These are phyloP conservation scores for Spilosoma lubricipeda DNA, from an alignment of 2,888 invertebrate genomes.

Conservation along the genomic window DNA sequence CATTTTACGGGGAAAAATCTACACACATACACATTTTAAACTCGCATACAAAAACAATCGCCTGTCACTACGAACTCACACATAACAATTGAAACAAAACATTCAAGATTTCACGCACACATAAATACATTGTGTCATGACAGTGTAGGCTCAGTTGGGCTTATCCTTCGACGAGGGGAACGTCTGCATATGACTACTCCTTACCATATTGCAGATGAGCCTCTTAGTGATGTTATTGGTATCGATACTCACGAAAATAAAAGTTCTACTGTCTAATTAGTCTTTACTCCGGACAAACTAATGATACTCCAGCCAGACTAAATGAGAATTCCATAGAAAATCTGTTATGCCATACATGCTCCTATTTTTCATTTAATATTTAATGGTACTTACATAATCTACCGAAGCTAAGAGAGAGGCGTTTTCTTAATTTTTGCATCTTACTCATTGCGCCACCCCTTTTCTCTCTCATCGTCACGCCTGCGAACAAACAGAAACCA, in stretches of 20 bases:
- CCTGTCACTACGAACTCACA: too few relatives aligned
- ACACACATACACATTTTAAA: too few relatives aligned
- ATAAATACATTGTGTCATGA: too few relatives aligned
- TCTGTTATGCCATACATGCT: neutral
- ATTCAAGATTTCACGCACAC: too few relatives aligned
- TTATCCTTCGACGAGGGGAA: too few relatives aligned
- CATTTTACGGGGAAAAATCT: too few relatives aligned
- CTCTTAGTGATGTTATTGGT: neutral
- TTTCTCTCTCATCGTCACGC: slow-evolving; percentile 97
- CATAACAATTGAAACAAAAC: too few relatives aligned
- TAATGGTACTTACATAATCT: slow-evolving; percentile 94
- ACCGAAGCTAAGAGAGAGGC: slow-evolving; percentile 98
- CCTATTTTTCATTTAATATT: neutral
- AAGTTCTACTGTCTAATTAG: neutral
- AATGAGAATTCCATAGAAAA: neutral
- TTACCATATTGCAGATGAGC: neutral
- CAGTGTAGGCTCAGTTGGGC: too few relatives aligned
- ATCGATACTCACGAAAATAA: neutral
- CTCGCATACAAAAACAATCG: too few relatives aligned
- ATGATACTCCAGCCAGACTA: neutral
- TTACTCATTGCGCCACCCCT: slow-evolving; percentile 96
- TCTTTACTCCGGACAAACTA: too few relatives aligned
- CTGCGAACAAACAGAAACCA: slow-evolving; percentile 81
- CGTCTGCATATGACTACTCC: too few relatives aligned
- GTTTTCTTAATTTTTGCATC: slow-evolving; percentile 97